A percentile compares a stretch with the other conserved stretches of the same genome.
Conservation (phyloP, 2,113 vertebrate genomes). For the Zosterops pallidus region DNA sequence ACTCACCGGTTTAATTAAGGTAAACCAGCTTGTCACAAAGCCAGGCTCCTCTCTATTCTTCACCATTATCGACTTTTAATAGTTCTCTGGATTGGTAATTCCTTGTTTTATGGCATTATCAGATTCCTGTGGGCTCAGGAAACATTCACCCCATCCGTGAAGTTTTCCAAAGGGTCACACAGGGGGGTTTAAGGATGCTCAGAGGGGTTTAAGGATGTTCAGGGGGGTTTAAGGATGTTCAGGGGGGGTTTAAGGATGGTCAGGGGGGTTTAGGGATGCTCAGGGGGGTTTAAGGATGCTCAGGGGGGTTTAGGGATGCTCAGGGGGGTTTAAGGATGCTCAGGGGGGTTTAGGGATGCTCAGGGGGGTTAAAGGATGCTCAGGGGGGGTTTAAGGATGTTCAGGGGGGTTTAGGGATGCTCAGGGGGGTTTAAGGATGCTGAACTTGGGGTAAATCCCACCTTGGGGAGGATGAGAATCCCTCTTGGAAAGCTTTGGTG, state of each 20-base stretch:
- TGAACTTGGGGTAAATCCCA: not conserved
- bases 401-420: too few relatives aligned
- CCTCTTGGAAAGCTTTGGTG: accelerated
- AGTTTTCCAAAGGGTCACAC: not conserved
- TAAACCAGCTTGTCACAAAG: conserved; percentile 72
- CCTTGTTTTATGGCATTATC: conserved; percentile 56
- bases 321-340: too few relatives aligned
- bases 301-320: not conserved
- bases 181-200: too few relatives aligned
- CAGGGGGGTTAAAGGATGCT: not conserved
- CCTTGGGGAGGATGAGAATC: not conserved
- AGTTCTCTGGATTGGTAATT: not conserved
- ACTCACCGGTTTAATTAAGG: conserved; percentile 75
- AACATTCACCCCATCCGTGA: not conserved
- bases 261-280: too few relatives aligned
- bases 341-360: too few relatives aligned
- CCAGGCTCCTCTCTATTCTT: conserved; percentile 60
- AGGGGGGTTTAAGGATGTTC: too few relatives aligned
- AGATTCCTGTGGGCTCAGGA: conserved; percentile 13
- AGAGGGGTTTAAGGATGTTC: not conserved
- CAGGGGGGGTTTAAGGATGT: not conserved
- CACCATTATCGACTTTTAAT: conserved; percentile 66
- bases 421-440: not conserved
- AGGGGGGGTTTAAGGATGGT: not conserved
- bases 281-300: too few relatives aligned